A percentile compares a stretch with the other conserved stretches of the same genome.
Evolutionary conservation across 2,888 invertebrate genomes (phyloP).

Genomic region (Acanthosoma haemorrhoidale): DNA sequence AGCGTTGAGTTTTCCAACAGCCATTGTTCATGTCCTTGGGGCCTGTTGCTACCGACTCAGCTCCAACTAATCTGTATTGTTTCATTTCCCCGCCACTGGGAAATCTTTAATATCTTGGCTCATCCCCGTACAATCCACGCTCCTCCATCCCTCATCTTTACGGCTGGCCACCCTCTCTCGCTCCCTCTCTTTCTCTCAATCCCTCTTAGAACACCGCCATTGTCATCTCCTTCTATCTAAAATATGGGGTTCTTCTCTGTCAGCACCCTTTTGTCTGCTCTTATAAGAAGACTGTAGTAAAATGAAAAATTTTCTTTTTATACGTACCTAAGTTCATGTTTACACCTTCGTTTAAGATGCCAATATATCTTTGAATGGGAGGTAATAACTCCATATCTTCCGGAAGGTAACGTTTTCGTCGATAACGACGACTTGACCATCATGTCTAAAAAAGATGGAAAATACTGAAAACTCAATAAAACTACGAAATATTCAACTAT

Average conservation of each 20-base stretch:
- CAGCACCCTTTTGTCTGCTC: background rate
- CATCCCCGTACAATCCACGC: background rate
- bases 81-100: background rate
- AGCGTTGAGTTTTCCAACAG: background rate
- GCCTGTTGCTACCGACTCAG: background rate
- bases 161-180: background rate
- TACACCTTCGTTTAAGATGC: too few relatives aligned
- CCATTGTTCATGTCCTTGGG: background rate
- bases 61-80: slow-evolving; percentile 9
- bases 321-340: too few relatives aligned
- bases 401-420: too few relatives aligned
- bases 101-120: background rate
- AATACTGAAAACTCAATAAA: too few relatives aligned
- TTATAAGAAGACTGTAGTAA: background rate
- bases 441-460: too few relatives aligned
- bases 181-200: too few relatives aligned
- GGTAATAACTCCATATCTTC: too few relatives aligned
- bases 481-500: too few relatives aligned
- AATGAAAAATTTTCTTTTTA: background rate
- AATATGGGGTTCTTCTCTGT: background rate
- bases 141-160: background rate
- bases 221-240: background rate
- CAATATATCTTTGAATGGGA: too few relatives aligned
- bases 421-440: too few relatives aligned
- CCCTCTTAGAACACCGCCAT: background rate